Percentiles rank a stretch among this genome's conserved stretches.
Conservation (phyloP, 2,797 vertebrate genomes). For the Corythornis leucogaster region DNA sequence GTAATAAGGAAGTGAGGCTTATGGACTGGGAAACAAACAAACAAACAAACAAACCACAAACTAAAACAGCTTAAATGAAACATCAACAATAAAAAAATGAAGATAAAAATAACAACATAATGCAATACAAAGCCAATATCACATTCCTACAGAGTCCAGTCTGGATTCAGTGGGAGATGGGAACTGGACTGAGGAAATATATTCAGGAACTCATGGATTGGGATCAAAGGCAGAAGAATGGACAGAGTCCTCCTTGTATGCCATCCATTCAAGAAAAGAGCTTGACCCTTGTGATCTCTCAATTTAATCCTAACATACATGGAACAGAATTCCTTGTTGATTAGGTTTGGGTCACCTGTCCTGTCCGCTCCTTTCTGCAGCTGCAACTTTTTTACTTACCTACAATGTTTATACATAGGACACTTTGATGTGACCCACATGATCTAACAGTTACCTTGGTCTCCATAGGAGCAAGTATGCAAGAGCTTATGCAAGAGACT, state of each 20-base stretch:
- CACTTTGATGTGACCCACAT: too few species aligned
- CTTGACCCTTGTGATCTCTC: not conserved
- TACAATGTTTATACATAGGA: too few species aligned
- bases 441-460: too few species aligned
- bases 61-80: not conserved
- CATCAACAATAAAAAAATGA: not conserved
- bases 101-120: not conserved
- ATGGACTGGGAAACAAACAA: not conserved
- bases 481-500: not conserved
- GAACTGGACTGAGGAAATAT: not conserved
- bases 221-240: not conserved
- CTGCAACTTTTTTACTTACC: too few species aligned
- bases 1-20: not conserved
- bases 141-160: not conserved
- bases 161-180: not conserved
- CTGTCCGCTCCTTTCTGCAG: too few species aligned
- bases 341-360: not conserved
- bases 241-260: not conserved
- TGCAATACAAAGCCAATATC: not conserved
- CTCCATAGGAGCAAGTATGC: not conserved
- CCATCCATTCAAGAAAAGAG: not conserved
- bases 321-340: not conserved
- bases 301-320: not conserved
- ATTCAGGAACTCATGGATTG: not conserved
- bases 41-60: not conserved